Conservation (phyloP, 2,797 vertebrate genomes). For the Paratrypauchen microcephalus region DNA sequence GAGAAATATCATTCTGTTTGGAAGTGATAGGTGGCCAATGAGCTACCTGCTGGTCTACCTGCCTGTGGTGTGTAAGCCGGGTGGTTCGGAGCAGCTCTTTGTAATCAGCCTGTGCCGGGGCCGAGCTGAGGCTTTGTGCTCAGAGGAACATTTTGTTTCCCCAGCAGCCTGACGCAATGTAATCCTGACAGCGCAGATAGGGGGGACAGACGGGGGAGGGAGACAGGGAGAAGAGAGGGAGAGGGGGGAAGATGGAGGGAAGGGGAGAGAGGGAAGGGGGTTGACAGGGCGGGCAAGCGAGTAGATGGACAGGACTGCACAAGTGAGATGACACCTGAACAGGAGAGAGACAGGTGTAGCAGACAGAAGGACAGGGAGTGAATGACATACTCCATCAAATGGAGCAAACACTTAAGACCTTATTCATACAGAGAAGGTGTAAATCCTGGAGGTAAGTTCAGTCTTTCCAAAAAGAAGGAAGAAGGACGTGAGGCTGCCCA, state of each 20-base stretch:
- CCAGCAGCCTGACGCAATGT: conserved; percentile 62
- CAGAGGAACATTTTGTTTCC: conserved; percentile 77
- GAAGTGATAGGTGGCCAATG: too few relatives aligned
- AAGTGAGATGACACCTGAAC: conserved; percentile 28
- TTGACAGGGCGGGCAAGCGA: not conserved
- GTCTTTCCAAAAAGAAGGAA: not conserved
- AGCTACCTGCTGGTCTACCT: conserved; percentile 7
- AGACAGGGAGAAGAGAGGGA: conserved; percentile 3
- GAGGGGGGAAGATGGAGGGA: not conserved
- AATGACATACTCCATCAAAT: conserved; percentile 7
- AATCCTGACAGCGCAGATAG: conserved; percentile 56
- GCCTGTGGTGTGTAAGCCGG: conserved; percentile 24
- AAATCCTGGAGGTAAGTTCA: not conserved
- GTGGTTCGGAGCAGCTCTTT: conserved; percentile 41
- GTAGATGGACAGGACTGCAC: conserved; percentile 23
- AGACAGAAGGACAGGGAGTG: conserved; percentile 31
- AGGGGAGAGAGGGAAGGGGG: not conserved
- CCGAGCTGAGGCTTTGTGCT: conserved; percentile 63
- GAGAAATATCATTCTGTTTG: too few relatives aligned
- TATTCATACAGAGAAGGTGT: not conserved
- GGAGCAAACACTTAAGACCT: not conserved
- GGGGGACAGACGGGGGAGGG: not conserved
- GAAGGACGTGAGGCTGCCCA: too few relatives aligned
- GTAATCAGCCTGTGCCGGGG: conserved; percentile 61
- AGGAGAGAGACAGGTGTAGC: conserved; percentile 24